Evolutionary conservation across 2,888 invertebrate species (phyloP), one percentile per base, ranked within the genome.

Genomic region (Aporophyla nigra): DNA sequence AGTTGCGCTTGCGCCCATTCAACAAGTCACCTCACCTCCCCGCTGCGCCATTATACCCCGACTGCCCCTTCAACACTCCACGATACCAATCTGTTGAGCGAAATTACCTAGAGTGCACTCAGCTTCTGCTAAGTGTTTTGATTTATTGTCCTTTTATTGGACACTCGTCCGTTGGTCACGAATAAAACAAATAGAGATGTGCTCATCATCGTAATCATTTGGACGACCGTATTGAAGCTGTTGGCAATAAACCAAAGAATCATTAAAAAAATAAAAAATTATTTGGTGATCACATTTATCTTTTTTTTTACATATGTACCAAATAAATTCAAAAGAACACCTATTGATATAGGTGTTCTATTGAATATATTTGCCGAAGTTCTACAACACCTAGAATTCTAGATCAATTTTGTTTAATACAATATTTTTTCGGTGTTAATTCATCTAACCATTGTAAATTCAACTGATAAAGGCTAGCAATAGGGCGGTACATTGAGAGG

Each of bases 101-200:
- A 95, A 95, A 94, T 95, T 93, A 93, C 90, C 90, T 90, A 90
- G 91, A 94, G 92, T 93, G 93, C 93, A 94, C 94, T 95, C 93
- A 90, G 89, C 91, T 91, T 87, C 89, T 87, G 91, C 89, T 87
- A 92, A 95, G 92, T 94, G 94, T 95, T 95, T 93, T 95, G 96
- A 96, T 96, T 96, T 96, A 96, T 95, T 93, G 93, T 90, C 91
- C 94, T 94, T 95, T 95, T 96, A 95, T 95, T 95, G 93, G 90
- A 90, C 92, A 92, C 93, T 93, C 91, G 90, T 90, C 91, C 89
- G 90, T 86, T 87, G 84, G 83, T 86, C 88, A 91, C 91, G 90
- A 93, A 94, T 77, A 79, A 86, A 77, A 80, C 56, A 72, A 78
- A 74, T 78, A 66, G 61, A 71, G 27, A 43, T 51, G 24, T 70